Evolutionary conservation across 2,888 invertebrate genomes (phyloP).

Genomic region (Venusia cambrica): DNA sequence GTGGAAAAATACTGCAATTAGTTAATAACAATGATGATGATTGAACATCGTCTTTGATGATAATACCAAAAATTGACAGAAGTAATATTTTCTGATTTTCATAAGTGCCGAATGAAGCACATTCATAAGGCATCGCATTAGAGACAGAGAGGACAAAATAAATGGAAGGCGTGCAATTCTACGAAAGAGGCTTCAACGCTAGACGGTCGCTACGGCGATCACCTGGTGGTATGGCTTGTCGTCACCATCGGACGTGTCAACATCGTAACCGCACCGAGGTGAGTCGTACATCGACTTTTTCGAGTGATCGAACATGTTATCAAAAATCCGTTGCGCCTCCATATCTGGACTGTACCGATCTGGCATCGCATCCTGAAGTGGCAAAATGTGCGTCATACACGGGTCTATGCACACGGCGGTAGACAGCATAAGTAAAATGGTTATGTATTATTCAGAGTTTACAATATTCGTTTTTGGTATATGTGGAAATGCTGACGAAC

Average conservation of each 20-base stretch:
- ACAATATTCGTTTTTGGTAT: not conserved
- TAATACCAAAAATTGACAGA: too few relatives aligned
- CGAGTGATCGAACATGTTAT: constrained; percentile 81
- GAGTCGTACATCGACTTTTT: constrained; percentile 73
- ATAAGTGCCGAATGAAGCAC: too few relatives aligned
- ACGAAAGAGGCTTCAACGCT: constrained; percentile 66
- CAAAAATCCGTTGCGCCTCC: constrained; percentile 80
- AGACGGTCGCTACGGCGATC: constrained; percentile 68
- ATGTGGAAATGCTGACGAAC: constrained; percentile 14
- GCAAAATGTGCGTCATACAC: constrained; percentile 65
- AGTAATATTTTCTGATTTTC: too few relatives aligned
- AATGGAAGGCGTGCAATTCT: constrained; percentile 75
- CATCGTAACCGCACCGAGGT: constrained; percentile 75
- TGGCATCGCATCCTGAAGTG: constrained; percentile 76
- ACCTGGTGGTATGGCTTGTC: constrained; percentile 77
- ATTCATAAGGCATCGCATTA: constrained; percentile 58
- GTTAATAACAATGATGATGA: too few relatives aligned
- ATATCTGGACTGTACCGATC: constrained; percentile 81
- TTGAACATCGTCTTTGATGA: too few relatives aligned
- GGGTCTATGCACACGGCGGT: constrained; percentile 15
- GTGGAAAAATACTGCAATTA: too few relatives aligned
- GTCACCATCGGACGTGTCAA: constrained; percentile 75
- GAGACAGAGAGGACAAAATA: constrained; percentile 65
- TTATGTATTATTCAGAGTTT: not conserved
- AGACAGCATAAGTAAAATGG: too few relatives aligned